A percentile compares a stretch with the other conserved stretches of the same genome.
These are phyloP conservation scores for Cosmia trapezina DNA, from an alignment of 2,888 invertebrate species.

Conservation along the genomic window DNA sequence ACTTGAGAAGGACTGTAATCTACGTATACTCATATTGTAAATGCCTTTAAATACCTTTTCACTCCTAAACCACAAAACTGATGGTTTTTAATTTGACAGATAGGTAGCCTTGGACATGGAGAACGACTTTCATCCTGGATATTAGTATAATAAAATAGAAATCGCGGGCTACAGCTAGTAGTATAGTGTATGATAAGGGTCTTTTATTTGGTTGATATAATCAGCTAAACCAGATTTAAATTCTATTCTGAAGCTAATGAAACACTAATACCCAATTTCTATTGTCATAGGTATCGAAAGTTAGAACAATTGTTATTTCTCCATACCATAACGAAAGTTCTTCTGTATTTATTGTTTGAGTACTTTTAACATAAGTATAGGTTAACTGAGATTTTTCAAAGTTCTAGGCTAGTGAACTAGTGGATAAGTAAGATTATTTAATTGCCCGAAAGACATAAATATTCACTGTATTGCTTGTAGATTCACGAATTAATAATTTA, in stretches of 20 bases:
- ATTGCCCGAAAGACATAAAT: not conserved
- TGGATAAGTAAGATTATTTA: not conserved
- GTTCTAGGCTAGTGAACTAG: not conserved
- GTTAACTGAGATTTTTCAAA: not conserved
- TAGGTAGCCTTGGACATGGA: too few species aligned
- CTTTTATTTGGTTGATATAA: not conserved
- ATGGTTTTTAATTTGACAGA: too few species aligned
- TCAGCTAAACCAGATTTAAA: not conserved
- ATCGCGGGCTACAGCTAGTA: too few species aligned
- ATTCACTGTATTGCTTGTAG: not conserved
- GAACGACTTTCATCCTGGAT: too few species aligned
- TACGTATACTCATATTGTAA: too few species aligned
- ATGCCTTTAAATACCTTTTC: too few species aligned
- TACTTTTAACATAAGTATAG: not conserved
- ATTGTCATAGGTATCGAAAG: not conserved
- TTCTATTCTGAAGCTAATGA: constrained; percentile 14
- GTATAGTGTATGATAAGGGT: too few species aligned
- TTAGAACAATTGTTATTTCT: not conserved
- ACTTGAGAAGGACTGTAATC: constrained; percentile 18
- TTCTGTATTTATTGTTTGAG: not conserved
- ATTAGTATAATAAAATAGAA: too few species aligned
- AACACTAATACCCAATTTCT: not conserved
- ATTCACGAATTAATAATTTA: not conserved
- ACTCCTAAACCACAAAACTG: too few species aligned
- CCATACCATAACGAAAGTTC: not conserved